Base-by-base conservation (phyloP, 2,888 invertebrate species). In the Horisme vitalbata region DNA sequence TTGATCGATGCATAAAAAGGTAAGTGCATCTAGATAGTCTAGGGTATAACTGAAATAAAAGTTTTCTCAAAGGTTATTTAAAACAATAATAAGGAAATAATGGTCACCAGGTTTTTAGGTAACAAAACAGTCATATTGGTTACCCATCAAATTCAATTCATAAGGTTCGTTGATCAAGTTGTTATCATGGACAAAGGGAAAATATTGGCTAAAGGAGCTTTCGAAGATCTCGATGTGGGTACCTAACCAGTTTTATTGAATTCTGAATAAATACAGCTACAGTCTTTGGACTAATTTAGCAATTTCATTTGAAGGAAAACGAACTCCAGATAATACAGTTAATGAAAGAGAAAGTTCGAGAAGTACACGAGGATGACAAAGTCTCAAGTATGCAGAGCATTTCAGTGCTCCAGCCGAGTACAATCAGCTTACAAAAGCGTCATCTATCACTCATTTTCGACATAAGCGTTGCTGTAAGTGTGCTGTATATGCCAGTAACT, bases 101-200 rank as follows among this genome's bases (percentile, higher is more conserved):
- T 31, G 48, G 13, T 38, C 20, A 52, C 31, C 38, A 89, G 88
- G 52, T 86, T 90, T 61, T 76, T 96, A 43, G 87, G 87, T 27
- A 90, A 91, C n/a, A 94, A 94, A 71, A 94, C 95, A 5, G 92
- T 94, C 0, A 90, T 96, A 33, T 80, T 96, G 41, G 94, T 96
- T 2, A 97, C 96, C 0, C 96, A 97, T 84, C 97, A 97, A 72
- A 78, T 96, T 36, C 96, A 97, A 72, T 96, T 95, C 59, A 83
- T 95, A 5, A 93, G 92, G 61, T 86, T 91, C 24, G 94, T 93
- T 1, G 93, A 94, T 70, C 91, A 91, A 45, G 90, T 89, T 9
- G 70, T 89, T 1, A 79, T 89, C 8, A 75, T 89, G 83, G 76
- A 85, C 7, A 83, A 85, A 45, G 84, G 87, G 18, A 74, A 63